Evolutionary conservation across 2,113 vertebrate species (phyloP).

Genomic region (Thryonomys swinderianus): DNA sequence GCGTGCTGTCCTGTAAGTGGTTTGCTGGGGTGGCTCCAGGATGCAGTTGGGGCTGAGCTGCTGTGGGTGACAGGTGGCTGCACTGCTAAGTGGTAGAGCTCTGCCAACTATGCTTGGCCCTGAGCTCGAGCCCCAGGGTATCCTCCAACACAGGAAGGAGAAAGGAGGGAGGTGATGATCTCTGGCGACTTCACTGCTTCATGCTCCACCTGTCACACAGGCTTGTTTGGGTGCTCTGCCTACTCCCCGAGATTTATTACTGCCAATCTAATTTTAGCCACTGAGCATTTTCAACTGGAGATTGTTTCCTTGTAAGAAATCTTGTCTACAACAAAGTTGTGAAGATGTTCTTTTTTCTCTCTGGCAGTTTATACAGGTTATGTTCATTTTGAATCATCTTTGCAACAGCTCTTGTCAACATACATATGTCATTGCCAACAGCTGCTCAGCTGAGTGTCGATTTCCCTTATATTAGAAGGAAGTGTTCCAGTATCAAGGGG

Average conservation of each 20-base stretch:
- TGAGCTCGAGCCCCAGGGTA: no score
- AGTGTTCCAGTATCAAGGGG: not conserved
- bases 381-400: conserved; percentile 25
- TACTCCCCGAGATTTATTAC: not conserved
- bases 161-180: not conserved
- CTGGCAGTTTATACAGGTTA: not conserved
- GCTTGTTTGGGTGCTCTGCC: not conserved
- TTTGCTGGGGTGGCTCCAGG: not conserved
- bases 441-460: not conserved
- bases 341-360: not conserved
- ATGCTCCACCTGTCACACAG: not conserved
- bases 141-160: not conserved
- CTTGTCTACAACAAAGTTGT: not conserved
- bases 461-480: conserved; percentile 12
- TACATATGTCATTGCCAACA: not conserved
- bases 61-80: not conserved
- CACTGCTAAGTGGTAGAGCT: not conserved
- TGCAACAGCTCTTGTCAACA: not conserved
- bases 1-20: not conserved
- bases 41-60: not conserved
- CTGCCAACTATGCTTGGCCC: not conserved
- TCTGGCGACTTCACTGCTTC: not conserved
- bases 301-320: not conserved
- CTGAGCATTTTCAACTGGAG: not conserved
- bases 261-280: not conserved